Conservation (phyloP, 1,140 invertebrate genomes). For the Drosophila yakuba region DNA sequence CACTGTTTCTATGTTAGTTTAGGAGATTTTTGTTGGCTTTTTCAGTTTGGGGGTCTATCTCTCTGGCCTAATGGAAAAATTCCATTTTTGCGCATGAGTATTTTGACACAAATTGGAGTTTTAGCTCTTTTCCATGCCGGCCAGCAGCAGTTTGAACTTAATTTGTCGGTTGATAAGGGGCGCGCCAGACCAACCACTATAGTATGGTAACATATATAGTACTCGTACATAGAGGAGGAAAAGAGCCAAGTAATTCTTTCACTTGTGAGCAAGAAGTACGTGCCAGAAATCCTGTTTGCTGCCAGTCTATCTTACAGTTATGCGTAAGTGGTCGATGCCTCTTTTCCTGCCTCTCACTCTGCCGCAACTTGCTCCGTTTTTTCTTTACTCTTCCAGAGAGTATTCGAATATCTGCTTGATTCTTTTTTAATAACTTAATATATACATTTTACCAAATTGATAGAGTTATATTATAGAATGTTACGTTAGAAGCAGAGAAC, state of each 20-base stretch:
- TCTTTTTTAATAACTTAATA: too few relatives aligned
- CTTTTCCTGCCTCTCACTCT: constrained; percentile 30
- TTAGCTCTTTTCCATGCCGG: constrained; percentile 66
- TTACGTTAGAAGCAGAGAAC: too few relatives aligned
- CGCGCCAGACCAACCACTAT: constrained; percentile 30
- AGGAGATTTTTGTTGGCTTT: constrained; percentile 47
- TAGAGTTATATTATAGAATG: too few relatives aligned
- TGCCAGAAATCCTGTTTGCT: constrained; percentile 72
- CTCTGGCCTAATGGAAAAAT: constrained; percentile 71
- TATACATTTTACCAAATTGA: too few relatives aligned
- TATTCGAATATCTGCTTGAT: not conserved
- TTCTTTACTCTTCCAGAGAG: constrained; percentile 14
- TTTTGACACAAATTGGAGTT: constrained; percentile 75
- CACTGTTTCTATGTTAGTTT: constrained; percentile 77
- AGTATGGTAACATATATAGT: not conserved
- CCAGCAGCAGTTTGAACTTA: constrained; percentile 56
- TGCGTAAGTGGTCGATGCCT: constrained; percentile 70
- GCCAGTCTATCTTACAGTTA: constrained; percentile 79
- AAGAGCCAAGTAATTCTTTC: constrained; percentile 41
- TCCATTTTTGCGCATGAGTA: constrained; percentile 58
- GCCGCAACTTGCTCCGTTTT: constrained; percentile 63
- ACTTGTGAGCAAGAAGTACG: constrained; percentile 49
- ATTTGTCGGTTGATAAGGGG: constrained; percentile 72
- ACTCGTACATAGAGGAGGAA: constrained; percentile 10
- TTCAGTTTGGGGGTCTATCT: constrained; percentile 16